Conservation (phyloP, 2,113 vertebrate genomes). For the Sterrhoptilus dennistouni region DNA sequence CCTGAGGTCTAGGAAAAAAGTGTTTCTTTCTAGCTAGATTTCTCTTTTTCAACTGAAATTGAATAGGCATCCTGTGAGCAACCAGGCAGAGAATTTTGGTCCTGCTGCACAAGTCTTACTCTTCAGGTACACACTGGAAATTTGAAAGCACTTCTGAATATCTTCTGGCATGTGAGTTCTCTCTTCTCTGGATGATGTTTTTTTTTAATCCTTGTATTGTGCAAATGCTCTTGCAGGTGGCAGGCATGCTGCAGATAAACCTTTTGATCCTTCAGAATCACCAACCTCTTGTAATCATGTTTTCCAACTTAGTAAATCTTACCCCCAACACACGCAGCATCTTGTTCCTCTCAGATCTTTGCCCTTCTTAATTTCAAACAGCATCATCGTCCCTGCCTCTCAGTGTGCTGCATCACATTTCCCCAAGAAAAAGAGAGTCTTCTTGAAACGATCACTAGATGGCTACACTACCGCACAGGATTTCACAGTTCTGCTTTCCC, state of each 20-base stretch:
- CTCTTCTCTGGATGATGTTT: background rate
- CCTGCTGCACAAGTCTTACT: background rate
- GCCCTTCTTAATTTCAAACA: background rate
- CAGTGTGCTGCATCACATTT: background rate
- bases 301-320: constrained; percentile 25
- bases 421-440: background rate
- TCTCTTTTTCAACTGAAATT: background rate
- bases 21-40: background rate
- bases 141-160: background rate
- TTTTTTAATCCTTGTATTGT: background rate
- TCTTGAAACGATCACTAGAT: constrained; percentile 56
- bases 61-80: background rate
- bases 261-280: background rate
- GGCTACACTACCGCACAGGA: constrained; percentile 43
- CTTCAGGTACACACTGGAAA: background rate
- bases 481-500: background rate
- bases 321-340: background rate
- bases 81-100: background rate
- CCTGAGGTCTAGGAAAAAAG: background rate
- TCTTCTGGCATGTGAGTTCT: background rate
- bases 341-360: constrained; percentile 10
- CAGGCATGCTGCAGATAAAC: background rate
- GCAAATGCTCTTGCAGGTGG: background rate
- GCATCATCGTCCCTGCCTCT: background rate
- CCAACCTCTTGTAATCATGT: background rate